Percentiles rank a stretch among this genome's conserved stretches.
Evolutionary conservation across 2,888 invertebrate genomes (phyloP).

Genomic region (Adelphocoris suturalis): DNA sequence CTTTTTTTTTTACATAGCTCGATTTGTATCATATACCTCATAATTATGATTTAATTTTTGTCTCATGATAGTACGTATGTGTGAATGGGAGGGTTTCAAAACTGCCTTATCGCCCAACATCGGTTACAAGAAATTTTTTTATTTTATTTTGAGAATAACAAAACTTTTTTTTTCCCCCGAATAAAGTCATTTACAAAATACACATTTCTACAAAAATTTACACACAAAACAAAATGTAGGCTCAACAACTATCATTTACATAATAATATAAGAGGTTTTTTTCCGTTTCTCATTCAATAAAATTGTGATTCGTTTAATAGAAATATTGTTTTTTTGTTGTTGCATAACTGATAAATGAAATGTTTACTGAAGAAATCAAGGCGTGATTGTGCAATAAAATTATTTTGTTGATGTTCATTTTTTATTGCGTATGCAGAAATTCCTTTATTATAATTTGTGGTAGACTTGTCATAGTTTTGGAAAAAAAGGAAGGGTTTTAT

Average conservation of each 20-base stretch:
- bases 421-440: slow-evolving; percentile 41
- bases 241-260: slow-evolving; percentile 4
- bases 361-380: slow-evolving; percentile 54
- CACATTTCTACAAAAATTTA: background rate
- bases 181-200: background rate
- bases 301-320: slow-evolving; percentile 1
- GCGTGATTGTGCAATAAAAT: slow-evolving; percentile 69
- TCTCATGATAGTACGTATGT: slow-evolving; percentile 1
- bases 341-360: background rate
- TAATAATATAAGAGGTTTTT: background rate
- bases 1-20: slow-evolving; percentile 24
- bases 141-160: background rate
- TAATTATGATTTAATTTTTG: slow-evolving; percentile 14
- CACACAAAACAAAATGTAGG: background rate
- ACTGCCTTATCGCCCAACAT: slow-evolving; percentile 23
- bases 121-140: background rate
- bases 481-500: slow-evolving; percentile 1
- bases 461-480: background rate
- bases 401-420: slow-evolving; percentile 53
- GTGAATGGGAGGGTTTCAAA: background rate
- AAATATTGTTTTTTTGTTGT: background rate
- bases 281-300: background rate
- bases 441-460: slow-evolving; percentile 27
- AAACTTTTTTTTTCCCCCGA: background rate
- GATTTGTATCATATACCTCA: slow-evolving; percentile 18